These are phyloP conservation scores for Nibea albiflora DNA, from an alignment of 2,113 vertebrate genomes.

Conservation along the genomic window DNA sequence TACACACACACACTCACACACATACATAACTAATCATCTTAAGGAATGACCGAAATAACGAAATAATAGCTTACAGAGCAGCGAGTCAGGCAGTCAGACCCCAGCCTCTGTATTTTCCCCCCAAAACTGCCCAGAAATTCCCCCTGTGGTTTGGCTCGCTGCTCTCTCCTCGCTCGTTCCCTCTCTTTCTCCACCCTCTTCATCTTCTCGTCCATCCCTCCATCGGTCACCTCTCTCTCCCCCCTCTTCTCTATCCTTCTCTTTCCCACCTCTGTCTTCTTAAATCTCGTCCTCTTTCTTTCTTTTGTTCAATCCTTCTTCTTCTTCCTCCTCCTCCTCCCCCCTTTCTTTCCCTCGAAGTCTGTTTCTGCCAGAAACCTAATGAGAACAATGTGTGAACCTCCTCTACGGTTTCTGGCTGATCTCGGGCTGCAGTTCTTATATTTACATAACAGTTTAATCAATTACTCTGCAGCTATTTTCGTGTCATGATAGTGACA, in stretches of 20 bases:
- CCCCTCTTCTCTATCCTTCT: background rate
- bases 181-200: background rate
- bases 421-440: no score
- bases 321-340: conserved; percentile 2
- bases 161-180: conserved; percentile 20
- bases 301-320: background rate
- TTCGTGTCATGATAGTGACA: no score
- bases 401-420: background rate
- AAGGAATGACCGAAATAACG: conserved; percentile 50
- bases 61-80: conserved; percentile 68
- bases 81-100: conserved; percentile 55
- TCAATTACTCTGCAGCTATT: no score
- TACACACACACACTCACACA: conserved; percentile 30
- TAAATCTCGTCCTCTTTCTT: conserved; percentile 3
- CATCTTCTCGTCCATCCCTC: conserved; percentile 21
- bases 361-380: conserved; percentile 61
- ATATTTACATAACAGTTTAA: no score
- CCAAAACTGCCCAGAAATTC: conserved; percentile 71
- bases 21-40: conserved; percentile 43
- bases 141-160: conserved; percentile 59
- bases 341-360: background rate
- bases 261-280: background rate
- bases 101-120: conserved; percentile 52
- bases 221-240: background rate
- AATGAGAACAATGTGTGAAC: conserved; percentile 75